Base-by-base conservation (phyloP, 2,888 invertebrate species). In the Agrochola macilenta region DNA sequence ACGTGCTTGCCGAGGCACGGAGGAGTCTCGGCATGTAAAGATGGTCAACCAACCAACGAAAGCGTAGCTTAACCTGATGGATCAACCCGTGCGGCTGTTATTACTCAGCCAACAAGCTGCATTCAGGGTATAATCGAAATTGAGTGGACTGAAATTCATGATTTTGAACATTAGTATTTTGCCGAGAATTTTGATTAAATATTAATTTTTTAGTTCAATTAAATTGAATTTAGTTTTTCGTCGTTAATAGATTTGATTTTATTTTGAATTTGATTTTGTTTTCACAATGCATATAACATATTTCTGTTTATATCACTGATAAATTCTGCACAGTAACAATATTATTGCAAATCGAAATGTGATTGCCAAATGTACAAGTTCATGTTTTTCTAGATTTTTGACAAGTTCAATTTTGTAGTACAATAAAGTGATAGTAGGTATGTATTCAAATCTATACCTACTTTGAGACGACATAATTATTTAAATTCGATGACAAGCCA, bases 381-480 rank as follows among this genome's bases (percentile, higher is more conserved):
- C n/a, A 70, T 20, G 14, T 58, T 57, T 66, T 20, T 30, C n/a
- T 20, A 58, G 5, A 43, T 8, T 58, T n/a, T 35, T 12, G 57
- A 20, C 26, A 17, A n/a, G 2, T 63, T 30, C 73, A 39, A 81
- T 52, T 57, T 14, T 43, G 20, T 81, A 76, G 43, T 76, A 58
- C 64, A 82, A 82, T 75, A 75, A 17, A 81, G 0, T 49, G 14
- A 54, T 80, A 60, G 17, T n/a, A 60, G 12, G 1, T 30, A 69
- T 26, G 9, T 23, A 60, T 39, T 73, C 5, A 57, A 78, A 64
- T 64, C 9, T 30, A 30, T 23, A 26, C 43, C 52, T 77, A 80
- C 23, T 61, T 61, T 8, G 9, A 49, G 26, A 43, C 60, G 52
- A 60, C 71, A 76, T 76, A 61, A 14, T 39, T 81, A 74, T 81